These are phyloP conservation scores for Cephalotes varians DNA, from an alignment of 2,888 invertebrate genomes.

Conservation along the genomic window DNA sequence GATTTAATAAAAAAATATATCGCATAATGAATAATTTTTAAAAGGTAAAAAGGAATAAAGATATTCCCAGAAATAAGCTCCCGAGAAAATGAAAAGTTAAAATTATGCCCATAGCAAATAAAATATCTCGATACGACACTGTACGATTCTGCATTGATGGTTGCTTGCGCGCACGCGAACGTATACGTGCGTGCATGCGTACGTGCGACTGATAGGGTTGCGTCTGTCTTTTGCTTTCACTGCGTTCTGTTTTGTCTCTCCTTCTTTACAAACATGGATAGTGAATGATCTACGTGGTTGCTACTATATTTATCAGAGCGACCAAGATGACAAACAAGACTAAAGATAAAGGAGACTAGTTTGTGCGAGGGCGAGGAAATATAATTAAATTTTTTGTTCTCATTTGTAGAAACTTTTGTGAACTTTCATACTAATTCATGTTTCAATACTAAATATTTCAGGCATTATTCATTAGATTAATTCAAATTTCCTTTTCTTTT, in stretches of 20 bases:
- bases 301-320: background rate
- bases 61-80: no score
- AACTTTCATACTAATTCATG: background rate
- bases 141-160: slow-evolving; percentile 56
- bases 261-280: slow-evolving; percentile 41
- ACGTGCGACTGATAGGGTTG: slow-evolving; percentile 50
- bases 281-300: slow-evolving; percentile 9
- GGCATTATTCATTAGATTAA: background rate
- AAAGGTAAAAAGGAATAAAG: no score
- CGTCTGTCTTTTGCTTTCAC: slow-evolving; percentile 78
- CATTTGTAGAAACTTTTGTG: background rate
- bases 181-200: slow-evolving; percentile 24
- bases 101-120: background rate
- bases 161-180: background rate
- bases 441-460: background rate
- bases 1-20: no score
- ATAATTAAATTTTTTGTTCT: background rate
- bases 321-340: background rate
- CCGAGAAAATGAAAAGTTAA: no score
- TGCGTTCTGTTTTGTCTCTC: slow-evolving; percentile 62
- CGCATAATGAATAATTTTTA: no score
- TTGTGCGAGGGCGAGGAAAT: background rate
- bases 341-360: background rate
- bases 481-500: background rate
- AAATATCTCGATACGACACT: slow-evolving; percentile 3